A percentile compares a stretch with the other conserved stretches of the same genome.
Conservation (phyloP, 2,113 vertebrate species). For the Polypterus senegalus region DNA sequence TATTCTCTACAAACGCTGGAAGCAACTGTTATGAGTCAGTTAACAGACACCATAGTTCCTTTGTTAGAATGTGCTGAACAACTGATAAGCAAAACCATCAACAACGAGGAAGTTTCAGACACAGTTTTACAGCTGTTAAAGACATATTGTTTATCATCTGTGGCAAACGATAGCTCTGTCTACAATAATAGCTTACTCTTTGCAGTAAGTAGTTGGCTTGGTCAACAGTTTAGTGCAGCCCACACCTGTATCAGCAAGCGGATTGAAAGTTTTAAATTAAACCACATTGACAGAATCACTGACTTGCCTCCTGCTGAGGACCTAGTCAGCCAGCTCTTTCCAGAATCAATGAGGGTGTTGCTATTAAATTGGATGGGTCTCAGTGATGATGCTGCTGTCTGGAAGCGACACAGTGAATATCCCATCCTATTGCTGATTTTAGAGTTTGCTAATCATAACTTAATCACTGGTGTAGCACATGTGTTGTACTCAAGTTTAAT, state of each 20-base stretch:
- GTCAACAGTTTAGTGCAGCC: slow-evolving; percentile 49
- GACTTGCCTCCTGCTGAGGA: slow-evolving; percentile 61
- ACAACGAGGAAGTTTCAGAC: slow-evolving; percentile 33
- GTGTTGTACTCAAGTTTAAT: slow-evolving; percentile 65
- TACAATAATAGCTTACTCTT: slow-evolving; percentile 47
- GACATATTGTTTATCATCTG: slow-evolving; percentile 18
- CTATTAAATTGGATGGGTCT: slow-evolving; percentile 66
- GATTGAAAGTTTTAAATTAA: slow-evolving; percentile 59
- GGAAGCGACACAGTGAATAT: slow-evolving; percentile 57
- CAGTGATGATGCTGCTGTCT: slow-evolving; percentile 39
- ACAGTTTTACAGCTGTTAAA: slow-evolving; percentile 37
- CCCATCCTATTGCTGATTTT: slow-evolving; percentile 64
- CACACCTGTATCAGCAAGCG: slow-evolving; percentile 51
- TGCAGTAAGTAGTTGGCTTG: slow-evolving; percentile 50
- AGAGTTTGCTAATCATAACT: slow-evolving; percentile 67
- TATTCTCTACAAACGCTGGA: slow-evolving; percentile 21
- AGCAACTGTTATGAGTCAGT: slow-evolving; percentile 16
- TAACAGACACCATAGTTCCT: slow-evolving; percentile 24
- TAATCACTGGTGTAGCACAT: slow-evolving; percentile 66
- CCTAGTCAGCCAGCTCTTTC: slow-evolving; percentile 51
- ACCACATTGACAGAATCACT: slow-evolving; percentile 57
- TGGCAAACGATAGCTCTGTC: slow-evolving; percentile 14
- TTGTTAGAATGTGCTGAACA: slow-evolving; percentile 38
- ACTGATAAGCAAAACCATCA: slow-evolving; percentile 25
- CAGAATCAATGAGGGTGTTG: slow-evolving; percentile 54